Evolutionary conservation across 2,888 invertebrate species (phyloP).

Genomic region (Caenorhabditis sp.): DNA sequence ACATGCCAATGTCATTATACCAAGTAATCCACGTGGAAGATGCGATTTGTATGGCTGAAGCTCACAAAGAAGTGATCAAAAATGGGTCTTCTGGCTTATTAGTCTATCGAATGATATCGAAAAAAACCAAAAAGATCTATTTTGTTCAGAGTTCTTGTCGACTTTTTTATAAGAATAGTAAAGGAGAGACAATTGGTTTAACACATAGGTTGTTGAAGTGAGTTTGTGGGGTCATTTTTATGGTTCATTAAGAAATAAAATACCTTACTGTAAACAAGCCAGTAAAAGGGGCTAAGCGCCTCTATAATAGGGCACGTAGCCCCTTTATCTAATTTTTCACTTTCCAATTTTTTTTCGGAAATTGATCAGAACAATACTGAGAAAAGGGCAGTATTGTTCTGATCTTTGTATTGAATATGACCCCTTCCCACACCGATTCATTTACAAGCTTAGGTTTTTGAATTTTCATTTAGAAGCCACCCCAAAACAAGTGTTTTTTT

Average conservation of each 20-base stretch:
- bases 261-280: too few species aligned
- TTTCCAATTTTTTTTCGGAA: too few species aligned
- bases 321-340: too few species aligned
- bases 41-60: slow-evolving; percentile 93
- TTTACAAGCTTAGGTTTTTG: too few species aligned
- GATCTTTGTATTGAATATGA: too few species aligned
- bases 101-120: slow-evolving; percentile 87
- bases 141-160: slow-evolving; percentile 97
- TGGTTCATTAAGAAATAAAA: background rate
- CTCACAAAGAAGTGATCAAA: slow-evolving; percentile 99
- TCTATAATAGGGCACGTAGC: too few species aligned
- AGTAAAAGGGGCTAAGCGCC: too few species aligned
- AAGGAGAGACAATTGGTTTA: slow-evolving; percentile 97
- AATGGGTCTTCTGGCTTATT: slow-evolving; percentile 99
- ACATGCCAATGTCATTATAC: slow-evolving; percentile 75
- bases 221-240: slow-evolving; percentile 1
- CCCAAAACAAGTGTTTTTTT: too few species aligned
- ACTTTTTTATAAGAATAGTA: slow-evolving; percentile 97
- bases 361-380: too few species aligned
- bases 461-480: too few species aligned
- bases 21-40: slow-evolving; percentile 97
- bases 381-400: too few species aligned
- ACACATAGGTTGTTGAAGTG: slow-evolving; percentile 97
- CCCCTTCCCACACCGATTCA: too few species aligned
- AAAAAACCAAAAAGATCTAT: slow-evolving; percentile 82